Base-by-base conservation (phyloP, 2,113 vertebrate species). In the Regulus satrapa region DNA sequence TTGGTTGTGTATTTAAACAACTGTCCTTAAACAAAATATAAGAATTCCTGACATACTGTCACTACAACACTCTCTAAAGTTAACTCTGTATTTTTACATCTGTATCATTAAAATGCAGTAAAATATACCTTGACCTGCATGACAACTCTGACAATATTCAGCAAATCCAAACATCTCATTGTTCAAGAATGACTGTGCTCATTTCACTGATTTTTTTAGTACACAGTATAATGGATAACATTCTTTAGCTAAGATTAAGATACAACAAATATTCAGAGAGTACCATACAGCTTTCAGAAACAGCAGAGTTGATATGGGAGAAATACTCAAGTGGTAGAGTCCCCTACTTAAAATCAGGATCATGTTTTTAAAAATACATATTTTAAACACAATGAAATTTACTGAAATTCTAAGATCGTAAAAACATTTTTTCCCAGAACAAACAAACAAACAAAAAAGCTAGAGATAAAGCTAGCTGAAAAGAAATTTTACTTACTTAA, bases 401-500 rank as follows among this genome's bases (percentile, higher is more conserved):
- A 51, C 24, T 74, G 36, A 83, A 85, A 80, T 54, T 76, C 34
- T 51, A 78, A 52, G 10, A 73, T 1, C 31, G n/a, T 5, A 15
- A 48, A n/a, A 51, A n/a, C n/a, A n/a, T n/a, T n/a, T n/a, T n/a
- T n/a, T n/a, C n/a, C n/a, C n/a, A n/a, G n/a, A n/a, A n/a, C n/a
- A n/a, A n/a, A n/a, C n/a, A n/a, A n/a, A n/a, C n/a, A n/a, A n/a
- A 41, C 24, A 12, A 23, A 54, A 21, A 8, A 1, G 6, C 5
- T 14, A 72, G 18, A 75, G 10, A 79, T 6, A 34, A 4, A 83
- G 21, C 20, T 45, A 79, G 36, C 1, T 25, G 18, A 58, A 72
- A 90, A 68, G 5, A 76, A 58, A 20, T 85, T 49, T 75, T 74
- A 99, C 99, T 99, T 98, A 99, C 99, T 99, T 99, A 91, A 99